Percentiles rank a stretch among this genome's conserved stretches.
phyloP scores from a whole-genome alignment of 2,797 vertebrate species.

The Galaxias olidus region DNA sequence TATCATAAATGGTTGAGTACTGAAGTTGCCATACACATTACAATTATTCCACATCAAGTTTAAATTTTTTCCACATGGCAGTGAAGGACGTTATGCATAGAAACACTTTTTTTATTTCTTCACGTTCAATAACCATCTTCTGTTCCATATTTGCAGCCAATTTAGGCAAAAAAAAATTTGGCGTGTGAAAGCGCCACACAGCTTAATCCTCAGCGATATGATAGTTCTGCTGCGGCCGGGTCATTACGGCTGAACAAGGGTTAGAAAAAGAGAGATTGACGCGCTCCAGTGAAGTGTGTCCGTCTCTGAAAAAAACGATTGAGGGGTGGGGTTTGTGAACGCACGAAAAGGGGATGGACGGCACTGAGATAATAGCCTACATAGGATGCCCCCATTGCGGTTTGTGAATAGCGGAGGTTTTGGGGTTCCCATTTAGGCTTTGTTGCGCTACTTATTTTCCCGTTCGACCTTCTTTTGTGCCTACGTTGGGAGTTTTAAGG shows the following conservation, averaged over 20 bases:
- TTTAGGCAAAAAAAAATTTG: constrained; percentile 13
- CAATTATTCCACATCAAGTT: no score
- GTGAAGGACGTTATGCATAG: no score
- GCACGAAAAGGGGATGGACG: constrained; percentile 32
- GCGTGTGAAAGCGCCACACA: constrained; percentile 37
- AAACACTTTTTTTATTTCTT: no score
- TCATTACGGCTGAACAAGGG: constrained; percentile 41
- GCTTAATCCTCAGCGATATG: constrained; percentile 41
- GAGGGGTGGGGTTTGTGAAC: constrained; percentile 17
- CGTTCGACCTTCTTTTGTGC: constrained; percentile 25
- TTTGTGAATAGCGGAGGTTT: constrained; percentile 39
- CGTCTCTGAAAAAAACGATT: constrained; percentile 10
- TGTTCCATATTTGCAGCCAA: no score
- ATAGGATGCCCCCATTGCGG: constrained; percentile 18
- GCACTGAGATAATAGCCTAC: constrained; percentile 28
- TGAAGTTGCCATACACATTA: no score
- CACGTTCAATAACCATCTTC: no score
- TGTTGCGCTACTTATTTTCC: constrained; percentile 33
- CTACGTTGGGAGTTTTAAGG: constrained; percentile 6
- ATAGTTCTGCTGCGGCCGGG: constrained; percentile 34
- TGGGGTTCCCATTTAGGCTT: constrained; percentile 40
- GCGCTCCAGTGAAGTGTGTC: constrained; percentile 52
- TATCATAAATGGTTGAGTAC: no score
- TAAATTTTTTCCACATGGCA: no score
- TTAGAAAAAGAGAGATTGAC: constrained; percentile 36